These are phyloP conservation scores for Leptinotarsa peninsularis DNA, from an alignment of 2,888 invertebrate species.

Conservation along the genomic window DNA sequence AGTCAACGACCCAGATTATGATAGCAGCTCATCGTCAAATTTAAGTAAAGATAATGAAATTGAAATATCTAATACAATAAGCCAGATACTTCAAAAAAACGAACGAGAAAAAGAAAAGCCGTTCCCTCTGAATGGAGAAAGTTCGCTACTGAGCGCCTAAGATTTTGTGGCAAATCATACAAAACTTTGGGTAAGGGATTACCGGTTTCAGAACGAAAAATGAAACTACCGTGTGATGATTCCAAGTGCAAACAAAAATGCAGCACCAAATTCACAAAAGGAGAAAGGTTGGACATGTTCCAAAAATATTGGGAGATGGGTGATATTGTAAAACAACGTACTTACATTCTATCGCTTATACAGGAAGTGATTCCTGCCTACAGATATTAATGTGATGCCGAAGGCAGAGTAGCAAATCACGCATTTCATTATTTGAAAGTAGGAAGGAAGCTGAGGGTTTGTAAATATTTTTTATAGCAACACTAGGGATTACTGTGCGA, in stretches of 20 bases:
- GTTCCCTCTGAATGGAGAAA: conserved; percentile 20
- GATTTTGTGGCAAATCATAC: conserved; percentile 32
- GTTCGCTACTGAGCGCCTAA: neutral
- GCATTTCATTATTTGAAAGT: too few relatives aligned
- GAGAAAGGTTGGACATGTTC: conserved; percentile 32
- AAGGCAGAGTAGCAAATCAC: too few relatives aligned
- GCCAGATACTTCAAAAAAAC: too few relatives aligned
- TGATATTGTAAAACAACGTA: conserved; percentile 26
- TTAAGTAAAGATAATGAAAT: too few relatives aligned
- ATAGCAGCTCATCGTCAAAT: too few relatives aligned
- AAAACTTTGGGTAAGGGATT: conserved; percentile 17
- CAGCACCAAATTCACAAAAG: conserved; percentile 32
- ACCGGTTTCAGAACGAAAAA: conserved; percentile 25
- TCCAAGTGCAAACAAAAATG: conserved; percentile 31
- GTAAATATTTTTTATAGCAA: conserved; percentile 28
- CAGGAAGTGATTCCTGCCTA: conserved; percentile 28
- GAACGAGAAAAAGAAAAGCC: conserved; percentile 23
- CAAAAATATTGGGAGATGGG: conserved; percentile 30
- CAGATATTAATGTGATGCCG: neutral
- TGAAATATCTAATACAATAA: too few relatives aligned
- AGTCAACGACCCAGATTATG: too few relatives aligned
- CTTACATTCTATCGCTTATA: conserved; percentile 27
- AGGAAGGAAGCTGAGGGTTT: conserved; percentile 21
- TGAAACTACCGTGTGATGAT: conserved; percentile 28
- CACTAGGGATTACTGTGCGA: conserved; percentile 30